A percentile compares a stretch with the other conserved stretches of the same genome.
phyloP scores from a whole-genome alignment of 2,113 vertebrate genomes.

The Psammodynastes pulverulentus region DNA sequence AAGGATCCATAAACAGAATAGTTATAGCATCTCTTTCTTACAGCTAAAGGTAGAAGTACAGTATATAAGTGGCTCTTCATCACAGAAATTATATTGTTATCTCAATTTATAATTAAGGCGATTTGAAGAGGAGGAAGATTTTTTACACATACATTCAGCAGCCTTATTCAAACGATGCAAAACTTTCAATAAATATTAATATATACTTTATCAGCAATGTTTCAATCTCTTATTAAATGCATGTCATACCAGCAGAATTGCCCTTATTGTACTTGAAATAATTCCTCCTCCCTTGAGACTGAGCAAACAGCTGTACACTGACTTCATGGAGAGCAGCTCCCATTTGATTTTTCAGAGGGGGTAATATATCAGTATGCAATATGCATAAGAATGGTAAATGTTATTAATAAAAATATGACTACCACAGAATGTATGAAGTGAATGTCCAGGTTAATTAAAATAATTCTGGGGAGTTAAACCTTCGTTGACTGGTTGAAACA shows the following conservation, averaged over 20 bases:
- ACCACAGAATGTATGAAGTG: neutral
- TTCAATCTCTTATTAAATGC: neutral
- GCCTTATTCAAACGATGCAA: slow-evolving; percentile 12
- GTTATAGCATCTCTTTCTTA: neutral
- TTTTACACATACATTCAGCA: neutral
- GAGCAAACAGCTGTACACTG: slow-evolving; percentile 86
- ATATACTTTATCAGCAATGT: neutral
- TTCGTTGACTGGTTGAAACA: neutral
- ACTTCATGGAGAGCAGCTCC: slow-evolving; percentile 83
- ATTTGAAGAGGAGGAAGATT: neutral
- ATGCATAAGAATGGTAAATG: neutral
- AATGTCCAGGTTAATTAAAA: neutral
- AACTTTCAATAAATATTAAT: neutral
- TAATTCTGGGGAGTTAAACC: neutral
- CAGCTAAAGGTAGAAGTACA: no score
- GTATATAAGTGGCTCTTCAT: neutral
- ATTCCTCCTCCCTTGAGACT: slow-evolving; percentile 81
- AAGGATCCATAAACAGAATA: neutral
- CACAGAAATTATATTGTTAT: neutral
- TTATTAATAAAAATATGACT: neutral
- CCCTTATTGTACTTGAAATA: slow-evolving; percentile 89
- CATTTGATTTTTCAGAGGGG: slow-evolving; percentile 83
- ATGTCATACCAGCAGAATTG: slow-evolving; percentile 86
- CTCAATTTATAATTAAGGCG: neutral
- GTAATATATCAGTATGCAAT: slow-evolving; percentile 89